Percentiles rank a stretch among this genome's conserved stretches.
Conservation (phyloP, 2,888 invertebrate species). For the Heteromyza rotundicornis region DNA sequence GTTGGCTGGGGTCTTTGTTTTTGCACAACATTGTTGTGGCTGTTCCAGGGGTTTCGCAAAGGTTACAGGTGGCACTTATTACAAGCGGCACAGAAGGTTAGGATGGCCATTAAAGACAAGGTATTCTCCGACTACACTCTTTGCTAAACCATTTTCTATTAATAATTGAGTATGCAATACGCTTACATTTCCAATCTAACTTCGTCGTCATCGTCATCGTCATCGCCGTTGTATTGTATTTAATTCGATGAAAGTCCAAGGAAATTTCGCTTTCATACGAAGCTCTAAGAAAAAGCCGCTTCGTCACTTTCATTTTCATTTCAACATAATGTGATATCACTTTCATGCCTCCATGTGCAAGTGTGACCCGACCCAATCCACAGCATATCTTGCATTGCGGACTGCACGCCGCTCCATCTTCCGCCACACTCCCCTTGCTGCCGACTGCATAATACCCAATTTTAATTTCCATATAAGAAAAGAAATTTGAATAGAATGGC, state of each 20-base stretch:
- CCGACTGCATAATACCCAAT: neutral
- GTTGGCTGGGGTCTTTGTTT: no score
- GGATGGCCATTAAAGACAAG: no score
- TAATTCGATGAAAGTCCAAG: neutral
- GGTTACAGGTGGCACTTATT: no score
- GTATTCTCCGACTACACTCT: no score
- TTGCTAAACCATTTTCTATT: no score
- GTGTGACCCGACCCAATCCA: conserved; percentile 2
- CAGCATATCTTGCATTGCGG: neutral
- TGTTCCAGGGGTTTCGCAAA: no score
- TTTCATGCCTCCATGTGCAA: neutral
- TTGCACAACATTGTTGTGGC: no score
- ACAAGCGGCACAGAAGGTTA: no score
- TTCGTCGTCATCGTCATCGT: no score
- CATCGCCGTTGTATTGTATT: no score
- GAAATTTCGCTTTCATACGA: neutral
- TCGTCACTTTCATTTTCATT: conserved; percentile 2
- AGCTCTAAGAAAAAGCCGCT: neutral
- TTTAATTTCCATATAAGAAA: neutral
- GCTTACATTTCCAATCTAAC: no score
- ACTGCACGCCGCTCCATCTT: neutral
- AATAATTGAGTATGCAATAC: no score
- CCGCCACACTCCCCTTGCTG: neutral
- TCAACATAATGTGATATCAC: neutral
- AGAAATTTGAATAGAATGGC: conserved; percentile 1